Evolutionary conservation across 2,113 vertebrate genomes (phyloP), one percentile per base, ranked within the genome.

Genomic region (Brachypteracias leptosomus): DNA sequence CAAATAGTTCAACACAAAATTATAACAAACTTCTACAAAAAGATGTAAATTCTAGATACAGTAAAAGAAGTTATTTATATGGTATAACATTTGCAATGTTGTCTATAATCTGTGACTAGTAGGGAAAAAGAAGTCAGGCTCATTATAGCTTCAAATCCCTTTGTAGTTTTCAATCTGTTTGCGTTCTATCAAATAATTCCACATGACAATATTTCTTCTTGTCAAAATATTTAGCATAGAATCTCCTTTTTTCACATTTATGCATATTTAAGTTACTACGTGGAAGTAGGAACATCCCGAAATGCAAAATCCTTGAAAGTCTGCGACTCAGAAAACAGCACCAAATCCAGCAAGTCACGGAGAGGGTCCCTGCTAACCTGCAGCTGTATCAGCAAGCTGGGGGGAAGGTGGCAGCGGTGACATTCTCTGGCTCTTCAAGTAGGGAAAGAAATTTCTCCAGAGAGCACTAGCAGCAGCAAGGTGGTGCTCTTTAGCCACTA

Each of bases 391-490:
- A 25, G 99, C 99, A 82, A 99, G 98, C 95, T 98, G 99, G 25
- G 98, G 94, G 86, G 97, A 92, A 33, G 98, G 98, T 13, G 98
- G 98, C 6, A 95, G 98, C 96, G 98, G 98, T 20, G 99, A 98
- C 96, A 99, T 98, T 88, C 99, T 98, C 88, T 99, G 98, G 96
- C 98, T 98, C 94, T 98, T 99, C 95, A 99, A 95, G 95, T 98
- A 99, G 14, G 99, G 98, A 89, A 99, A 99, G 97, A 99, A 99
- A 94, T 99, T 99, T 38, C 93, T 98, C 99, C 99, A 99, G 26
- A 99, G 98, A 26, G 98, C 98, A 9, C 93, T 88, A 73, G 99
- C 98, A 13, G 98, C 98, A 95, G 98, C 99, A 97, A 99, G 99
- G 98, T 99, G 99, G 98, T 98, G 98, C 98, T 99, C 99, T 99